Conservation (phyloP, 2,888 invertebrate species). For the Cinara cedri region DNA sequence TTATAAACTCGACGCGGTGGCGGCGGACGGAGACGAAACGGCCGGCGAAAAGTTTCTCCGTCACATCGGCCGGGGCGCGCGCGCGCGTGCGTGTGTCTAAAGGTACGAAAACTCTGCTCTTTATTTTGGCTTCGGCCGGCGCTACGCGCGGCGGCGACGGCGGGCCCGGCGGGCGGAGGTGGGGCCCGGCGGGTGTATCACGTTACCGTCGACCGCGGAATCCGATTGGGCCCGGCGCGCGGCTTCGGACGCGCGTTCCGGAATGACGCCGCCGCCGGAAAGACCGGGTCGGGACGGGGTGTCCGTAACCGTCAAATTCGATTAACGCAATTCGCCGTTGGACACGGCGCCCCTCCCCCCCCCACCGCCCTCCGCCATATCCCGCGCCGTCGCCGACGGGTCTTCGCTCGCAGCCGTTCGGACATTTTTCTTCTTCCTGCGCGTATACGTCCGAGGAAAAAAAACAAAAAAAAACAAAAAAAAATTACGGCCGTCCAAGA, state of each 20-base stretch:
- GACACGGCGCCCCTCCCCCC: not conserved
- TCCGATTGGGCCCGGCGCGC: not conserved
- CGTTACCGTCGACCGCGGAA: not conserved
- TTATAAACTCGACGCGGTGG: not conserved
- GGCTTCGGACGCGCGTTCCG: not conserved
- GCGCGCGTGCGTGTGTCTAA: no score
- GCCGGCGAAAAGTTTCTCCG: slow-evolving; percentile 20
- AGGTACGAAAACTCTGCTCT: no score
- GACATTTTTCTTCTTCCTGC: not conserved
- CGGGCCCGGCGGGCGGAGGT: not conserved
- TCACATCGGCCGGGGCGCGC: no score
- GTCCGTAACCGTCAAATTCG: slow-evolving; percentile 25
- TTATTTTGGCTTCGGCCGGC: slow-evolving; percentile 27
- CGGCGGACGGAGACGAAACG: no score
- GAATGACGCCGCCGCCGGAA: not conserved
- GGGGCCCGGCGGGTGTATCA: not conserved
- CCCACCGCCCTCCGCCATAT: no score
- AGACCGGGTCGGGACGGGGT: not conserved
- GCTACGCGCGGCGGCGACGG: not conserved
- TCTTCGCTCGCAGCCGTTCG: not conserved
- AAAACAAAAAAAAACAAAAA: not conserved
- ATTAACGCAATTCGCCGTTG: slow-evolving; percentile 33
- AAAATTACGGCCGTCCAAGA: not conserved
- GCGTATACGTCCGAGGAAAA: not conserved
- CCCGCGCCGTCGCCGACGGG: no score